A percentile compares a stretch with the other conserved stretches of the same genome.
Evolutionary conservation across 1,140 invertebrate species (phyloP).

Genomic region (Potamilus streckersoni): DNA sequence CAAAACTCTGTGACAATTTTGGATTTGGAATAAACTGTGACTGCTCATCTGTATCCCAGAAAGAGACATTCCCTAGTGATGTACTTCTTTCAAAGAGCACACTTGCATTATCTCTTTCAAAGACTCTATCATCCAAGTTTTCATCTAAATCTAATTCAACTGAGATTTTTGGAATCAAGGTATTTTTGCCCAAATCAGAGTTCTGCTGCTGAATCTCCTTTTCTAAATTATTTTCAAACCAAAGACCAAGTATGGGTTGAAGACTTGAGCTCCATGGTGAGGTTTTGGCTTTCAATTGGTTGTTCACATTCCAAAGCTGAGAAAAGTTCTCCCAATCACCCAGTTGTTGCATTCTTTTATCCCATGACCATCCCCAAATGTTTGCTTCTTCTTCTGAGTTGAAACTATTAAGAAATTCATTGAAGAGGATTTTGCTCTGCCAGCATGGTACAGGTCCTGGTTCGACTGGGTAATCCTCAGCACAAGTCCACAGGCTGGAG

Average conservation of each 20-base stretch:
- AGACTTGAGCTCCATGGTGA: slow-evolving; percentile 15
- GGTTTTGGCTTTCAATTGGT: slow-evolving; percentile 34
- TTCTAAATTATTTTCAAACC: not conserved
- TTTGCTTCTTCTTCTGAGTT: slow-evolving; percentile 1
- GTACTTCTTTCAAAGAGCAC: slow-evolving; percentile 35
- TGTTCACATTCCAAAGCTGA: slow-evolving; percentile 49
- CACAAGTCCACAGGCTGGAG: not conserved
- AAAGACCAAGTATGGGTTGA: slow-evolving; percentile 2
- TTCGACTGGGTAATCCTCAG: slow-evolving; percentile 1
- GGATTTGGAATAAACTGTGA: slow-evolving; percentile 11
- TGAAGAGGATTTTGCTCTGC: slow-evolving; percentile 24
- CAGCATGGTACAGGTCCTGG: slow-evolving; percentile 6
- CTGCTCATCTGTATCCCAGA: slow-evolving; percentile 28
- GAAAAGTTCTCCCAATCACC: slow-evolving; percentile 14
- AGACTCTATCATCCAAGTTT: slow-evolving; percentile 24
- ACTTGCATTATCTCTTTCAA: slow-evolving; percentile 10
- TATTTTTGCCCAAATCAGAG: slow-evolving; percentile 26
- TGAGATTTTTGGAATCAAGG: slow-evolving; percentile 42
- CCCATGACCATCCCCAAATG: slow-evolving; percentile 4
- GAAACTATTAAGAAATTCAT: slow-evolving; percentile 7
- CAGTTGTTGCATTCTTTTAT: no score
- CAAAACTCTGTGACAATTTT: slow-evolving; percentile 45
- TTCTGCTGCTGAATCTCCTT: not conserved
- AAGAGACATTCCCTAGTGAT: slow-evolving; percentile 37
- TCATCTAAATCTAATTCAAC: slow-evolving; percentile 39